phyloP scores from a whole-genome alignment of 2,888 invertebrate species.

The Nudaria mundana region DNA sequence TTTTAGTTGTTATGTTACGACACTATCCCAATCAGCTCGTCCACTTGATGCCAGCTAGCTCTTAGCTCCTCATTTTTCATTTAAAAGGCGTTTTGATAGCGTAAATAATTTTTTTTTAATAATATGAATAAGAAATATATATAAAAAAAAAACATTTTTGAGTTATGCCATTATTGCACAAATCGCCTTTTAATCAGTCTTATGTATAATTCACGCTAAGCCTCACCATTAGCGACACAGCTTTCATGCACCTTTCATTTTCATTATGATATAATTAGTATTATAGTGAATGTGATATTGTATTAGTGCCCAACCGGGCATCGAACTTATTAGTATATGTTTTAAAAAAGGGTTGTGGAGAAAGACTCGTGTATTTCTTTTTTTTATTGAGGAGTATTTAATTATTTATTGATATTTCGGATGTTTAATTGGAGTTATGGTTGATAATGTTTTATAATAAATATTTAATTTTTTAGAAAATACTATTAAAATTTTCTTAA shows the following conservation, averaged over 20 bases:
- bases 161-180: too few species aligned
- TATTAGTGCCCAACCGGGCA: conserved; percentile 18
- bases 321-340: conserved; percentile 16
- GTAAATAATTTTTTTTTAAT: background rate
- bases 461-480: background rate
- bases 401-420: conserved; percentile 18
- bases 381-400: conserved; percentile 12
- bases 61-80: conserved; percentile 16
- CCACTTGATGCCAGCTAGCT: conserved; percentile 30
- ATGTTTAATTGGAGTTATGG: conserved; percentile 41
- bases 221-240: conserved; percentile 36
- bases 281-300: conserved; percentile 21
- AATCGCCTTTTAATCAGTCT: conserved; percentile 17
- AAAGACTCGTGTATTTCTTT: conserved; percentile 51
- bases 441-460: conserved; percentile 39
- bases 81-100: conserved; percentile 18
- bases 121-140: too few species aligned
- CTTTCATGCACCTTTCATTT: conserved; percentile 38
- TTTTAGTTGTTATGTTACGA: conserved; percentile 22
- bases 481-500: background rate
- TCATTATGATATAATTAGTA: conserved; percentile 25
- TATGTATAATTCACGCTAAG: conserved; percentile 24
- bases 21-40: conserved; percentile 21
- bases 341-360: conserved; percentile 75
- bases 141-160: background rate